Base-by-base conservation (phyloP, 2,888 invertebrate species). In the Chalcosyrphus nemorum region DNA sequence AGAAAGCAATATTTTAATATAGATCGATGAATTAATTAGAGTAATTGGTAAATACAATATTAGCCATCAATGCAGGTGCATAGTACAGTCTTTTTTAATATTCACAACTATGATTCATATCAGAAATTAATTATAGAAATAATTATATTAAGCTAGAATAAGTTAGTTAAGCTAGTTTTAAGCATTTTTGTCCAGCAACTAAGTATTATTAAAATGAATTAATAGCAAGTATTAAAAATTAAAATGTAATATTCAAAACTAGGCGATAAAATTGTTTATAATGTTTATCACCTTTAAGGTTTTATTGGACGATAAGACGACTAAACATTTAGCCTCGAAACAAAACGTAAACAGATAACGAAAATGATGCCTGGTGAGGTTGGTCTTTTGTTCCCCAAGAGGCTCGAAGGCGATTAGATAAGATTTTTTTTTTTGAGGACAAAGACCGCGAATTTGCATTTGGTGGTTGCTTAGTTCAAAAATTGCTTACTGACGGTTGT, bases 391-490 rank as follows among this genome's bases (percentile, higher is more conserved):
- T 63, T 43, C 6, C 13, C 11, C 6, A 21, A 15, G 27, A 43
- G 43, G n/a, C 29, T 5, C 15, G 21, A 52, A 15, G 4, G 29
- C 21, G 61, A 61, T 52, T 43, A 63, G 72, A 71, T 47, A 41
- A 41, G 2, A 13, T 1, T 70, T 24, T 70, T 70, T 24, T 70
- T 21, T n/a, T 70, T 41, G 7, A 11, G 6, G 27, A 27, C 57
- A 57, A 56, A 35, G 21, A 19, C 32, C 35, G n/a, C 6, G 32
- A 21, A 72, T 72, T 72, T 32, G 61, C 52, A 43, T 61, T 32
- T 32, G 29, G 15, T 59, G n/a, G 21, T 52, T 32, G 32, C 41
- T 38, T n/a, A 4, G 11, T 4, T 21, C 4, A 11, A 27, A 15
- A 32, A n/a, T 17, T 13, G 59, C 7, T 45, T n/a, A 15, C 15